Evolutionary conservation across 2,113 vertebrate species (phyloP), one percentile per base, ranked within the genome.

Genomic region (Oplegnathus fasciatus): DNA sequence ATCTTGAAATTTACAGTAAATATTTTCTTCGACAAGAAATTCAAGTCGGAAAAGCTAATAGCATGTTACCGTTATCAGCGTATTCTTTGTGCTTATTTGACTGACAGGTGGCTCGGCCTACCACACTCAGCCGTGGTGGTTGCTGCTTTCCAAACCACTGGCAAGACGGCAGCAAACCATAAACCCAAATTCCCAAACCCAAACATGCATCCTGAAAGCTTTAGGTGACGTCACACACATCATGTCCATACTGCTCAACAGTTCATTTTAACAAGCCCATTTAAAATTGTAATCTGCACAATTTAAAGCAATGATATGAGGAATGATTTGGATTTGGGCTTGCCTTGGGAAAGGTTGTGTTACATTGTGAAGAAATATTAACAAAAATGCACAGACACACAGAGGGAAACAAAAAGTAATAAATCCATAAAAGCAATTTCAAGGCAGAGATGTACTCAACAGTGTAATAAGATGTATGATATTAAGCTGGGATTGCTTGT

Each of bases 401-500:
- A 32, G 17, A 72, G 42, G 64, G 46, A 80, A 84, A 88, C 65
- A 85, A 83, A 89, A 79, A 60, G 78, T 78, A 87, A 90, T 86
- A 80, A 89, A 92, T 82, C 79, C 44, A 88, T 76, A 76, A 80
- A 89, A 89, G 80, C 66, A 60, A 86, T 86, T 86, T 83, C 64
- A 79, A 82, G 54, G 34, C 71, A 77, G 32, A 62, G 54, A 78
- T 78, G 50, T 83, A 64, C 46, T 84, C 64, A 73, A 52, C 55
- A 76, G 57, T 75, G 81, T 85, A 90, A 92, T 90, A 91, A 87
- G 74, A 83, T 82, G 82, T 76, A 60, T 65, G 81, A 91, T 91
- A 93, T 91, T 90, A 82, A 86, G 72, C 77, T 87, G 81, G 88
- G 87, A 90, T 87, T 48, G 89, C 77, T 86, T 75, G 78, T 86